Base-by-base conservation (phyloP, 2,797 vertebrate genomes). In the Pangasius mekongensis region DNA sequence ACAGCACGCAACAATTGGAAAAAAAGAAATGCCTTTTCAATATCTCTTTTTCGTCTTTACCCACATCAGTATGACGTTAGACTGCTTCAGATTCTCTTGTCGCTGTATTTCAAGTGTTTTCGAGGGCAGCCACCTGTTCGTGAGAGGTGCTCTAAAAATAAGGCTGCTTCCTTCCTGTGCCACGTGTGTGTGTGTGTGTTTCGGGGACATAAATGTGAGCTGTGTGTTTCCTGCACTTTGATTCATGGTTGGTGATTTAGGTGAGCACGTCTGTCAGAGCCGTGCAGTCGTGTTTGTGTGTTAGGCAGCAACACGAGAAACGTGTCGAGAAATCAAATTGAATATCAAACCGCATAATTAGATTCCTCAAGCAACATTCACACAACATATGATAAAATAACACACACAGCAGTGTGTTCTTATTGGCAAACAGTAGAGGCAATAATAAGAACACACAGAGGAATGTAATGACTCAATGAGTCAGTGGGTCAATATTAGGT, bases 161-260 rank as follows among this genome's bases (percentile, higher is more conserved):
- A 83, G 64, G 10, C 84, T 39, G 78, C 78, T 89, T 89, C 88
- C 88, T 89, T 86, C 84, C 84, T 83, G 84, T 89, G 84, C 43
- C 7, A 52, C n/a, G 13, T 54, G 82, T 73, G 30, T 64, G 27
- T 64, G 27, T 43, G 43, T 43, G 43, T 43, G 43, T 43, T 39
- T 27, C 6, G 54, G 58, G 77, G 77, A 89, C 43, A 62, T 73
- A 49, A 76, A 73, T 36, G 67, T 66, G 54, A 86, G 67, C 58
- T 78, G 56, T 43, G 86, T 64, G 83, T 82, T 87, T 87, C 82
- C 86, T 88, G 56, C 67, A 74, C 88, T 89, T 89, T 89, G 88
- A 89, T 89, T 86, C 69, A 74, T 82, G 58, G 30, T 58, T 77
- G 33, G 39, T 14, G 56, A 58, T 67, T 66, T 16, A 30, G 54